Evolutionary conservation across 92 coral and sea anemone species (phyloP), one percentile per base, ranked within the genome.

Genomic region (Epizoanthus rinbou): DNA sequence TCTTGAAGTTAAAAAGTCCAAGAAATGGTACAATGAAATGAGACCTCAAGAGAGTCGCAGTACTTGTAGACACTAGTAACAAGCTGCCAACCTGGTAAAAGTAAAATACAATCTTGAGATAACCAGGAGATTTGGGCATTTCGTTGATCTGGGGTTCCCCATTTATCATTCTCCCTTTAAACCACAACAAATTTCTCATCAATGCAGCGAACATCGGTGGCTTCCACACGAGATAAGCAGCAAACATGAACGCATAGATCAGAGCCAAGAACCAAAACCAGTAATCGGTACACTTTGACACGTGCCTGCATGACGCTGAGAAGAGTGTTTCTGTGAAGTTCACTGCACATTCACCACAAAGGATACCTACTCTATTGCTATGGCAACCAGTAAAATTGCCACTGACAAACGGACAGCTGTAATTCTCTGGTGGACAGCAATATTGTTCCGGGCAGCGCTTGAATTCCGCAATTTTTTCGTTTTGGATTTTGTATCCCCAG

Each of bases 341-440:
- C 57, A 68, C 23, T 25, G 71, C 52, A 57, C 89, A 86, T 22
- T 58, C 47, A 16, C 89, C 89, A 60, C 89, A 86, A 15, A 86
- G 85, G 19, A 69, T 24, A 17, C 89, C 89, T 1, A 85, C 80
- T 4, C 89, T 84, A 73, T 86, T 86, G 28, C 89, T 85, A 68
- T 80, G 85, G 50, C 89, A 86, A 72, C 89, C 89, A 71, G 85
- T 78, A 35, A 73, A 4, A 37, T 37, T 81, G 14, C 19, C 67
- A 14, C 65, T 74, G 70, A 19, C 19, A 72, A 71, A 87, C 31
- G 21, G 59, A 60, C 90, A 81, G 6, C 18, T 65, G 56, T 64
- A 66, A 53, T 64, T 82, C 66, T 9, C 65, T 62, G 45, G 8
- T 19, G 71, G 54, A 50, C 90, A 87, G 35, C 90, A 87, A 64